Conservation (phyloP, 2,797 vertebrate genomes). For the Alca torda region DNA sequence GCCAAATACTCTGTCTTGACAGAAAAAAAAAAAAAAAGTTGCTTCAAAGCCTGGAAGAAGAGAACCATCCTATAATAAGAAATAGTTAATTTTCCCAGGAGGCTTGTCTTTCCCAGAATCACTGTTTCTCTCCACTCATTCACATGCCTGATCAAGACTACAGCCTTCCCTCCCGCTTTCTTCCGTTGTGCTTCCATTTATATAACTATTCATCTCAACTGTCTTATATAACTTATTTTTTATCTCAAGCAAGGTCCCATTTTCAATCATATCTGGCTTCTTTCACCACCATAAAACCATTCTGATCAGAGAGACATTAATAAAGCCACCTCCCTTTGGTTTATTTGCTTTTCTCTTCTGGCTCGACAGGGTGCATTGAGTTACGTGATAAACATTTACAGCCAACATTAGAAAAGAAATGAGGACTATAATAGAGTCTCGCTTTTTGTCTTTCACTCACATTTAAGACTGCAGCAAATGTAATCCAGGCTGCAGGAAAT, state of each 20-base stretch:
- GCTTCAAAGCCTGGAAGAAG: background rate
- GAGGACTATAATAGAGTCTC: background rate
- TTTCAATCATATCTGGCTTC: background rate
- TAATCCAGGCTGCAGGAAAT: background rate
- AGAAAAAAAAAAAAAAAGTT: background rate
- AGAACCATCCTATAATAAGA: background rate
- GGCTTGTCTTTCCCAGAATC: background rate
- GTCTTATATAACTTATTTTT: background rate
- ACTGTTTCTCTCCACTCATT: background rate
- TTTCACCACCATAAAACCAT: background rate
- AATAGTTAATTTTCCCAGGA: background rate
- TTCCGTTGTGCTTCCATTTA: background rate
- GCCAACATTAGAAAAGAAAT: slow-evolving; percentile 10
- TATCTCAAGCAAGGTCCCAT: background rate
- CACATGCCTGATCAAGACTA: background rate
- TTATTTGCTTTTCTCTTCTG: slow-evolving; percentile 24
- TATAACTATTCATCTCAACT: background rate
- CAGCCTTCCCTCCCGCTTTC: background rate
- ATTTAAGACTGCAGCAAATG: background rate
- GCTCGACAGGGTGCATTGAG: background rate
- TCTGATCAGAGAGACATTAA: slow-evolving; percentile 13
- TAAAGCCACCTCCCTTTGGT: slow-evolving; percentile 1
- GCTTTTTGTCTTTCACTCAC: background rate
- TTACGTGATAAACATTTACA: slow-evolving; percentile 37
- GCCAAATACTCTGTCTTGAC: background rate